phyloP scores from a whole-genome alignment of 2,113 vertebrate genomes.

The Ceuthmochares aereus region DNA sequence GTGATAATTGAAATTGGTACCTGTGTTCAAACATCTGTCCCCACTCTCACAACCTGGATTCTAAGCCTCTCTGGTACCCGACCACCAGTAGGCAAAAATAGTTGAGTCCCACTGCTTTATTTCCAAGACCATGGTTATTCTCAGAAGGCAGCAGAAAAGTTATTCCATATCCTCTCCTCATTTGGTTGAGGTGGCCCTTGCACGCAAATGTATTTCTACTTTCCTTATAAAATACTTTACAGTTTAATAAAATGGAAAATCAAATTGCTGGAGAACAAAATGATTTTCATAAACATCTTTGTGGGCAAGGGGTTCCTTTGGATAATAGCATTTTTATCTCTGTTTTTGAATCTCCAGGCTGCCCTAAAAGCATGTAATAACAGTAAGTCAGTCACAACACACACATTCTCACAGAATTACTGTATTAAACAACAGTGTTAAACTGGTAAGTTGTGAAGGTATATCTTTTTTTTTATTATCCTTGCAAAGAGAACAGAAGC shows the following conservation, averaged over 20 bases:
- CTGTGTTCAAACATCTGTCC: neutral
- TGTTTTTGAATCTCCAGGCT: constrained; percentile 72
- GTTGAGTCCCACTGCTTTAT: neutral
- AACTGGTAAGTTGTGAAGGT: constrained; percentile 5
- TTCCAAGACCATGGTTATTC: neutral
- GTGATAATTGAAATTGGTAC: neutral
- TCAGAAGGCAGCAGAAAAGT: neutral
- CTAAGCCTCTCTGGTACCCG: neutral
- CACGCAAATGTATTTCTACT: neutral
- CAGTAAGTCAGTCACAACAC: constrained; percentile 60
- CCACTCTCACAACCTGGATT: neutral
- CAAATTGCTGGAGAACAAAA: constrained; percentile 62
- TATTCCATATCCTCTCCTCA: neutral
- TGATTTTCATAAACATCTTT: constrained; percentile 73
- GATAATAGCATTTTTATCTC: constrained; percentile 77
- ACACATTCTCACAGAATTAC: constrained; percentile 70
- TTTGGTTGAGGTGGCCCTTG: neutral
- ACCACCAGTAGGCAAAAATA: neutral
- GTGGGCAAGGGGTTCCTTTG: constrained; percentile 59
- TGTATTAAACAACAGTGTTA: constrained; percentile 72
- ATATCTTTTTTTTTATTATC: constrained; percentile 38
- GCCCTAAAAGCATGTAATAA: constrained; percentile 63
- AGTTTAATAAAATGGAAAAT: constrained; percentile 44
- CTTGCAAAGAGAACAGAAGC: neutral
- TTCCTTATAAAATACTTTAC: constrained; percentile 32